Conservation (phyloP, 2,797 vertebrate species). For the Simalia tracyae region DNA sequence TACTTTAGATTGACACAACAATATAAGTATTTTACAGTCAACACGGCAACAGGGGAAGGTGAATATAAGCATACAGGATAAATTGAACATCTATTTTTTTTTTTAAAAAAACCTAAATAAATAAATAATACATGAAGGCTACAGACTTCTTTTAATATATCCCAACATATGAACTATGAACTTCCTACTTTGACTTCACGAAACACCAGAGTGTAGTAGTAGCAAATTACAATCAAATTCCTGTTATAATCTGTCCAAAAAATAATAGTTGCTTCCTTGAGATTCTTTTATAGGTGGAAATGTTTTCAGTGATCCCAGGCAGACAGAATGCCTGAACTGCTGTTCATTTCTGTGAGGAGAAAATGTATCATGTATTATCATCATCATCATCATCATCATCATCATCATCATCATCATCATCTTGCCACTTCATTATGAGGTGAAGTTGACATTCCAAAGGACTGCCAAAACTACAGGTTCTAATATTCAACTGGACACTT, state of each 20-base stretch:
- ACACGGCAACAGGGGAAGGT: conserved; percentile 40
- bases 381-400: too few relatives aligned
- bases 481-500: not conserved
- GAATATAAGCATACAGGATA: conserved; percentile 53
- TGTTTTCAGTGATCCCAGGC: not conserved
- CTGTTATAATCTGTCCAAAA: not conserved
- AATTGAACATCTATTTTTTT: not conserved
- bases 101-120: not conserved
- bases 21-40: conserved; percentile 42
- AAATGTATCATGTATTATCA: not conserved
- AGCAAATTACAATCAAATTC: not conserved
- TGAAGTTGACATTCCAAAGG: not conserved
- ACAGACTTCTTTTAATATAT: not conserved
- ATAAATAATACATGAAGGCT: not conserved
- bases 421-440: not conserved
- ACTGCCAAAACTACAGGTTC: not conserved
- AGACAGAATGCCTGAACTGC: not conserved
- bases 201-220: not conserved
- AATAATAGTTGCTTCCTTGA: not conserved
- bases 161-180: not conserved
- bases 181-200: not conserved
- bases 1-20: conserved; percentile 20
- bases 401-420: too few relatives aligned
- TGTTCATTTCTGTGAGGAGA: not conserved
- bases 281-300: not conserved